phyloP scores from a whole-genome alignment of 2,888 invertebrate species.

The Asteroscopus sphinx region DNA sequence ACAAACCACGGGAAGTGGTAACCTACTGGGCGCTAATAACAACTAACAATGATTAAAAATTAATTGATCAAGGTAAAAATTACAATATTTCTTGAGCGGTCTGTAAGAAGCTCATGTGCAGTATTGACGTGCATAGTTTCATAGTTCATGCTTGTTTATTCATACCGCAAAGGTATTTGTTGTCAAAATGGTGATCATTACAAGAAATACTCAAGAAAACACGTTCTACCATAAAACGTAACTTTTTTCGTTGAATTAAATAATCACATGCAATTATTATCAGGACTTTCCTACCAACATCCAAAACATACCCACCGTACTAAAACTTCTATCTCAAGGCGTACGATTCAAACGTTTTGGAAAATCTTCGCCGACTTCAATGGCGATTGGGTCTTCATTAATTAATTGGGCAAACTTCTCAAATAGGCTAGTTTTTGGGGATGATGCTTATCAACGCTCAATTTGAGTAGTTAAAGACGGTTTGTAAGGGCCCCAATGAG shows the following conservation, averaged over 20 bases:
- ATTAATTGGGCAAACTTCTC: slow-evolving; percentile 52
- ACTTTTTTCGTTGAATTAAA: background rate
- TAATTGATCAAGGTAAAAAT: too few relatives aligned
- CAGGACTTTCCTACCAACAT: slow-evolving; percentile 8
- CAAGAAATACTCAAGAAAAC: too few relatives aligned
- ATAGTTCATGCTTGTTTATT: too few relatives aligned
- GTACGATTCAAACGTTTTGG: slow-evolving; percentile 49
- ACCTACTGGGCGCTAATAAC: too few relatives aligned
- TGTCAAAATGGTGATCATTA: too few relatives aligned
- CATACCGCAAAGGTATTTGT: too few relatives aligned
- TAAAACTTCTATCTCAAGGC: slow-evolving; percentile 38
- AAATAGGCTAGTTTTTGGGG: slow-evolving; percentile 50
- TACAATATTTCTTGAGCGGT: too few relatives aligned
- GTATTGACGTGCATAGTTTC: too few relatives aligned
- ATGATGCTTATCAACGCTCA: slow-evolving; percentile 52
- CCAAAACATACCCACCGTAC: background rate
- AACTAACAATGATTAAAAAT: too few relatives aligned
- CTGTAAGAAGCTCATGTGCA: too few relatives aligned
- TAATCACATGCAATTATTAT: background rate
- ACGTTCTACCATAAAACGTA: too few relatives aligned
- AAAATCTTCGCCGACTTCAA: slow-evolving; percentile 49
- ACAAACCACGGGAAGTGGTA: too few relatives aligned
- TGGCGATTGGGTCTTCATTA: slow-evolving; percentile 48
- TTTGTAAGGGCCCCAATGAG: slow-evolving; percentile 26
- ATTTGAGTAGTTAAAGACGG: slow-evolving; percentile 47